These are phyloP conservation scores for Pseudorhombus dupliciocellatus DNA, from an alignment of 2,113 vertebrate genomes.

Conservation along the genomic window DNA sequence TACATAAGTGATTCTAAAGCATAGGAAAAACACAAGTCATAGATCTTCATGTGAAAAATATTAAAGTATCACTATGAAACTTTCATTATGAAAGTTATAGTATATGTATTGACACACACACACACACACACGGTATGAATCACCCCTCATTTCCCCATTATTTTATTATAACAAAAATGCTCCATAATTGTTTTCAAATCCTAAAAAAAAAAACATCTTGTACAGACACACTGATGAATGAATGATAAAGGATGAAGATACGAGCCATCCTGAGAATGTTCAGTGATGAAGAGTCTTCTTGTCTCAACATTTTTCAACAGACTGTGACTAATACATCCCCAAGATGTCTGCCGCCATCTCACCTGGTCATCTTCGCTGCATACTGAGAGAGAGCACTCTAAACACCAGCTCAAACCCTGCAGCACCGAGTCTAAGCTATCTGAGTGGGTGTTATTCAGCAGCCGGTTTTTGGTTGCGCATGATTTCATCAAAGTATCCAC, in stretches of 20 bases:
- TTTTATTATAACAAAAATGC: no score
- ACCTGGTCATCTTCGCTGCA: neutral
- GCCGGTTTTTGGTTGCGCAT: neutral
- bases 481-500: slow-evolving; percentile 3
- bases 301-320: neutral
- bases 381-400: neutral
- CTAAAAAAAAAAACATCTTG: neutral
- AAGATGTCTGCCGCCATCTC: neutral
- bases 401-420: neutral
- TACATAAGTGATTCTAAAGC: no score
- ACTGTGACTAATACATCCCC: neutral
- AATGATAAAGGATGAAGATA: neutral
- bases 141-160: no score
- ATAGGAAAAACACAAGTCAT: no score
- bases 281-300: neutral
- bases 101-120: no score
- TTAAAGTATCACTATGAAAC: no score
- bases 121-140: no score
- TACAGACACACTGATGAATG: neutral
- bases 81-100: no score
- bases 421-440: neutral
- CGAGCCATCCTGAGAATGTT: no score
- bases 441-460: neutral
- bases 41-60: no score
- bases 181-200: no score